These are phyloP conservation scores for Crenichthys baileyi DNA, from an alignment of 2,797 vertebrate species.

Conservation along the genomic window DNA sequence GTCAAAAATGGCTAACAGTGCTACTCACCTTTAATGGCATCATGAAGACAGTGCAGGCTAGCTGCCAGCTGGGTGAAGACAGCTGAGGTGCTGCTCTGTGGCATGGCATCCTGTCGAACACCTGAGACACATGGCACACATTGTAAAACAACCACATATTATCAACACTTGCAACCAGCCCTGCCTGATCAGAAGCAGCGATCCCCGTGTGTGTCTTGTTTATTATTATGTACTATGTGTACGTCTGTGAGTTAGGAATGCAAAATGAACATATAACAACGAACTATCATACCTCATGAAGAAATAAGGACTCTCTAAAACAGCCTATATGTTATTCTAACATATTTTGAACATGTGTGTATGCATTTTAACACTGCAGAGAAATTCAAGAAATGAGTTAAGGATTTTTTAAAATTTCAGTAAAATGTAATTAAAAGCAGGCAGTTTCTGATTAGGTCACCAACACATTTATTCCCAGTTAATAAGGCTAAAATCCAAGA, in stretches of 20 bases:
- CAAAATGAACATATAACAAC: background rate
- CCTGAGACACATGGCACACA: conserved; percentile 76
- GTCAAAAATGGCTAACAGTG: conserved; percentile 4
- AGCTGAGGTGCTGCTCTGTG: conserved; percentile 87
- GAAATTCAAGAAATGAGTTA: background rate
- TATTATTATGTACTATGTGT: background rate
- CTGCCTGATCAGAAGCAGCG: background rate
- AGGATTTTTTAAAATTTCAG: background rate
- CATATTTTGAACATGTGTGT: background rate
- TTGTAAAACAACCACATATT: conserved; percentile 17
- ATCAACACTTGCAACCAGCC: conserved; percentile 9
- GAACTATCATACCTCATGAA: background rate
- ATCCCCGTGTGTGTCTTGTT: background rate
- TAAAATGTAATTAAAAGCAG: conserved; percentile 1
- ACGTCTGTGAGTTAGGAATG: background rate
- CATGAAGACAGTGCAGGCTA: conserved; percentile 90
- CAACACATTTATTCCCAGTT: too few species aligned
- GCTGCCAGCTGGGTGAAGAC: conserved; percentile 91
- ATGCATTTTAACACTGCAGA: background rate
- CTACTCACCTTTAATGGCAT: conserved; percentile 88
- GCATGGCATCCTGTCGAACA: conserved; percentile 87
- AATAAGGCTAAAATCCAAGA: too few species aligned
- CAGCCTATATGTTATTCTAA: background rate
- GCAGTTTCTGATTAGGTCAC: background rate
- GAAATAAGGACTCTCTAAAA: too few species aligned